These are phyloP conservation scores for Phengaris arion DNA, from an alignment of 2,888 invertebrate species.

Conservation along the genomic window DNA sequence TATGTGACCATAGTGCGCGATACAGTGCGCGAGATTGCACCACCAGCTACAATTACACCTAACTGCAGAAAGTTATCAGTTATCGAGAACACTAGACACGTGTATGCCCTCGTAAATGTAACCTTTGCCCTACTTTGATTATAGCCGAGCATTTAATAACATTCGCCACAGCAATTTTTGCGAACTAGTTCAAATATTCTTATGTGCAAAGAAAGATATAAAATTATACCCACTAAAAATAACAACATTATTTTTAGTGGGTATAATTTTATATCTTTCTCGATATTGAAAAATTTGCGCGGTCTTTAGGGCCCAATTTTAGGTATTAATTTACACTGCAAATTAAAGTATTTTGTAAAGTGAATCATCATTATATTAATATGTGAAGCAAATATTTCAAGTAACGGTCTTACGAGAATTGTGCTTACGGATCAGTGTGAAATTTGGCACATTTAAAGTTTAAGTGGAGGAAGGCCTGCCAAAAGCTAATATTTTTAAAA, in stretches of 20 bases:
- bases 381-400: too few relatives aligned
- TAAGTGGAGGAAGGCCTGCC: too few relatives aligned
- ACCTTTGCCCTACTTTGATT: constrained; percentile 6
- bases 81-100: constrained; percentile 2
- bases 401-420: too few relatives aligned
- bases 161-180: background rate
- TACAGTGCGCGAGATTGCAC: background rate
- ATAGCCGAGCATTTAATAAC: background rate
- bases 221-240: too few relatives aligned
- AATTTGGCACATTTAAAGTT: too few relatives aligned
- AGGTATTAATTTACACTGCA: background rate
- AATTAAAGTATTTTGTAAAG: background rate
- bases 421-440: too few relatives aligned
- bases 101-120: constrained; percentile 11
- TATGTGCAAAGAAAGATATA: background rate
- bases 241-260: background rate
- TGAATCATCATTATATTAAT: too few relatives aligned
- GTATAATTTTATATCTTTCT: background rate
- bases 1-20: background rate
- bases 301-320: background rate
- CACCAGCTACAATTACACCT: constrained; percentile 8
- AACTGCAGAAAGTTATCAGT: constrained; percentile 7
- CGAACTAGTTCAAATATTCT: background rate
- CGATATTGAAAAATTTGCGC: background rate
- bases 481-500: too few relatives aligned